These are phyloP conservation scores for Donacobius atricapilla DNA, from an alignment of 2,113 vertebrate genomes.

Conservation along the genomic window DNA sequence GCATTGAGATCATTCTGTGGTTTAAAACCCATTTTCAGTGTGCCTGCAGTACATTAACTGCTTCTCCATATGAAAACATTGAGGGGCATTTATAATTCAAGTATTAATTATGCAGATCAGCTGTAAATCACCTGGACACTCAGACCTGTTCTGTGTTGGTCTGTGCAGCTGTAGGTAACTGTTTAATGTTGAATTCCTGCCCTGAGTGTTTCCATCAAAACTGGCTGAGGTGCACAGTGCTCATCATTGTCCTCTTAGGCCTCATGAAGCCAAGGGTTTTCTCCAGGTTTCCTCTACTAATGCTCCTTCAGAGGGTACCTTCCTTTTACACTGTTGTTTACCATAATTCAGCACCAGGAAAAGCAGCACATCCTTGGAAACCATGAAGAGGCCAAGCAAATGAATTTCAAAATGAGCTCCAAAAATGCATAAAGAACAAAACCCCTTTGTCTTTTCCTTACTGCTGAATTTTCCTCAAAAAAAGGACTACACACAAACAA, in stretches of 20 bases:
- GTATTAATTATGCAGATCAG: background rate
- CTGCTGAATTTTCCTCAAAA: background rate
- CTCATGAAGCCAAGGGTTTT: background rate
- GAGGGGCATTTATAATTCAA: background rate
- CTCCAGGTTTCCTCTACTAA: background rate
- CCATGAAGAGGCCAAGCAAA: background rate
- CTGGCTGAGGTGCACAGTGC: background rate
- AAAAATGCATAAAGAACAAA: background rate
- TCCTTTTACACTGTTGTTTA: background rate
- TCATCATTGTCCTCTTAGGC: background rate
- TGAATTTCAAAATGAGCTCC: background rate
- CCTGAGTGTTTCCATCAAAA: background rate
- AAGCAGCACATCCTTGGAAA: background rate
- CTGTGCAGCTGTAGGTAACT: background rate
- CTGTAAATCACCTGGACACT: background rate
- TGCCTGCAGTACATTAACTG: background rate
- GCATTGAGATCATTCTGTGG: background rate
- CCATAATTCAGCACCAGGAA: background rate
- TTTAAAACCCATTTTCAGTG: background rate
- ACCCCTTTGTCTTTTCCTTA: background rate
- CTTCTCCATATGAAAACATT: background rate
- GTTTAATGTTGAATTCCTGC: background rate
- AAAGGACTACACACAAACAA: background rate
- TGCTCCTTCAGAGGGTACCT: background rate
- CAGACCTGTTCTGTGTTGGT: background rate